phyloP scores from a whole-genome alignment of 2,888 invertebrate genomes.

The Lasioglossum oenotherae region DNA sequence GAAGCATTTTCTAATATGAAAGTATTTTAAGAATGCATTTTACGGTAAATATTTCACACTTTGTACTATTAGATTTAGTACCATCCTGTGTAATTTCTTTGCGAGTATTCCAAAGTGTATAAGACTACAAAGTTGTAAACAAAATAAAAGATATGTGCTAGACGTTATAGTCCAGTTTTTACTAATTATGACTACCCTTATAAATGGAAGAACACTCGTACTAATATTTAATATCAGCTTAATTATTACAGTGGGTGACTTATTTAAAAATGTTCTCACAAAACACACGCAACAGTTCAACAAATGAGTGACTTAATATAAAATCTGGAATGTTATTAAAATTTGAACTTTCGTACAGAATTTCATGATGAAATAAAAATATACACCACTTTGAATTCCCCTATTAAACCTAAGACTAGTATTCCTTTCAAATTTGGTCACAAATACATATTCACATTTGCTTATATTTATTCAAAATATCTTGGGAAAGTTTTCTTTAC shows the following conservation, averaged over 20 bases:
- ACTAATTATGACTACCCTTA: constrained; percentile 23
- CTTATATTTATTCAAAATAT: constrained; percentile 34
- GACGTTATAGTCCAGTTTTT: constrained; percentile 46
- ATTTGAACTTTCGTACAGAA: constrained; percentile 23
- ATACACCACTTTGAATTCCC: constrained; percentile 4
- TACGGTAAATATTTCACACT: constrained; percentile 28
- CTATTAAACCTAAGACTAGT: constrained; percentile 29
- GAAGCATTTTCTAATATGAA: constrained; percentile 14
- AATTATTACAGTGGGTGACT: constrained; percentile 36
- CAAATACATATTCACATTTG: constrained; percentile 23
- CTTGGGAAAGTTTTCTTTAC: not conserved
- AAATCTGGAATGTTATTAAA: not conserved
- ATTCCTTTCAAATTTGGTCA: constrained; percentile 7
- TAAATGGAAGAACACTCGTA: constrained; percentile 14
- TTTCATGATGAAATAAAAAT: constrained; percentile 23
- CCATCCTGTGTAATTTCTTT: constrained; percentile 34
- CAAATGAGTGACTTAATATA: constrained; percentile 17
- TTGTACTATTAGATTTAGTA: constrained; percentile 39
- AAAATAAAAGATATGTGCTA: constrained; percentile 58
- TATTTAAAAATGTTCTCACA: constrained; percentile 43
- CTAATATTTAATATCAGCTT: constrained; percentile 17
- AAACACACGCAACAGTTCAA: constrained; percentile 24
- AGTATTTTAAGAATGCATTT: constrained; percentile 20
- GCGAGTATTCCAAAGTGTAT: constrained; percentile 48
- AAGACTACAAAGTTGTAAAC: constrained; percentile 53